These are phyloP conservation scores for Lutraria lutraria DNA, from an alignment of 2,888 invertebrate genomes.

Conservation along the genomic window DNA sequence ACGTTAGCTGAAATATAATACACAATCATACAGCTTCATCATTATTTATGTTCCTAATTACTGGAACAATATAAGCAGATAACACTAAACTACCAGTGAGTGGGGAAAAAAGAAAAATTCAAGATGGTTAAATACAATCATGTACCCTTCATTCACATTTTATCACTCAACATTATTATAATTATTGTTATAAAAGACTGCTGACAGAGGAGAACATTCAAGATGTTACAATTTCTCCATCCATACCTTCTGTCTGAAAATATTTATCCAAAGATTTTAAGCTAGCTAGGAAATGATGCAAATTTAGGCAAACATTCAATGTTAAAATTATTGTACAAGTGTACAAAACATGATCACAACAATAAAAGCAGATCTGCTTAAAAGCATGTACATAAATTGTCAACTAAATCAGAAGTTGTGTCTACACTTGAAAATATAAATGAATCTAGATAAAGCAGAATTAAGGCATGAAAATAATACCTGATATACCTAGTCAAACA, in stretches of 20 bases:
- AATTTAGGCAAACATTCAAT: background rate
- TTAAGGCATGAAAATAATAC: constrained; percentile 25
- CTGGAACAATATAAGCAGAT: no score
- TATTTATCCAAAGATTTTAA: no score
- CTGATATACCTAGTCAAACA: constrained; percentile 42
- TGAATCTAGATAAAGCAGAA: constrained; percentile 13
- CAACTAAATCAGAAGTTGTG: background rate
- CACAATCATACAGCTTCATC: background rate
- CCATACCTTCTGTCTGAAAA: no score
- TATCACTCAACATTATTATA: no score
- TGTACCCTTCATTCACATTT: no score
- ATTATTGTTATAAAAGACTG: no score
- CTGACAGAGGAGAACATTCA: no score
- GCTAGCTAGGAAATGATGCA: background rate
- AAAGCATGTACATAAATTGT: background rate
- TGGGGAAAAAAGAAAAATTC: no score
- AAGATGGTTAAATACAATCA: no score
- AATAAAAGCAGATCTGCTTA: constrained; percentile 15
- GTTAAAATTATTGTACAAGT: background rate
- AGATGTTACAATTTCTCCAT: no score
- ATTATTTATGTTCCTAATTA: background rate
- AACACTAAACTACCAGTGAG: no score
- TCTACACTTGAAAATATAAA: background rate
- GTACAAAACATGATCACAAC: background rate
- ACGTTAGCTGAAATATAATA: background rate